Evolutionary conservation across 1,140 invertebrate genomes (phyloP).

Genomic region (Diorhabda elongata): DNA sequence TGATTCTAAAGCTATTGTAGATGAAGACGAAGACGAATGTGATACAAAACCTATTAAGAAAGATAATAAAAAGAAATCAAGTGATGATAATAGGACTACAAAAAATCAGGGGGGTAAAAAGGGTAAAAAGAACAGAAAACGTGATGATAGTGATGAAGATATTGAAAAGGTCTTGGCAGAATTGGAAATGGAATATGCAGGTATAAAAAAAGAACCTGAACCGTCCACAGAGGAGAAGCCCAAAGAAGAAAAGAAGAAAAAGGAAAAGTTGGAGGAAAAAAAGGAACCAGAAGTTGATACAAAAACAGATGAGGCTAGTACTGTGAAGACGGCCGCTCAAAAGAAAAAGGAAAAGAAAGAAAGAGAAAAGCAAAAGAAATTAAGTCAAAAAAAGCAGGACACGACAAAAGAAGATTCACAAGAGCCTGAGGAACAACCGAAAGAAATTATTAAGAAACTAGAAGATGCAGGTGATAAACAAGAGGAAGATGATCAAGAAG

Average conservation of each 20-base stretch:
- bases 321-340: constrained; percentile 76
- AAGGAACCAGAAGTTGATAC: constrained; percentile 49
- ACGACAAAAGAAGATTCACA: constrained; percentile 31
- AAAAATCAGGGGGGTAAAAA: constrained; percentile 59
- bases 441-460: constrained; percentile 44
- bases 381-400: constrained; percentile 55
- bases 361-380: constrained; percentile 72
- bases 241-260: constrained; percentile 24
- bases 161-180: constrained; percentile 80
- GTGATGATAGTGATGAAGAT: constrained; percentile 78
- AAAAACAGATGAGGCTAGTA: constrained; percentile 53
- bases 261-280: constrained; percentile 23
- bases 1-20: constrained; percentile 42
- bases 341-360: constrained; percentile 87
- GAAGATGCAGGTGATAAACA: constrained; percentile 40
- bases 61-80: constrained; percentile 53
- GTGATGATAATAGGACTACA: constrained; percentile 52
- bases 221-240: constrained; percentile 24
- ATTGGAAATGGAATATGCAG: constrained; percentile 70
- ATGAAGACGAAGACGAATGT: constrained; percentile 47
- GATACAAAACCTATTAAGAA: constrained; percentile 51
- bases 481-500: constrained; percentile 46
- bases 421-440: constrained; percentile 29
- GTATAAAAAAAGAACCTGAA: constrained; percentile 27
- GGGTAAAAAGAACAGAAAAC: constrained; percentile 68